Percentiles rank a stretch among this genome's conserved stretches.
Evolutionary conservation across 2,888 invertebrate species (phyloP).

Genomic region (Eueremaeus valkanovi): DNA sequence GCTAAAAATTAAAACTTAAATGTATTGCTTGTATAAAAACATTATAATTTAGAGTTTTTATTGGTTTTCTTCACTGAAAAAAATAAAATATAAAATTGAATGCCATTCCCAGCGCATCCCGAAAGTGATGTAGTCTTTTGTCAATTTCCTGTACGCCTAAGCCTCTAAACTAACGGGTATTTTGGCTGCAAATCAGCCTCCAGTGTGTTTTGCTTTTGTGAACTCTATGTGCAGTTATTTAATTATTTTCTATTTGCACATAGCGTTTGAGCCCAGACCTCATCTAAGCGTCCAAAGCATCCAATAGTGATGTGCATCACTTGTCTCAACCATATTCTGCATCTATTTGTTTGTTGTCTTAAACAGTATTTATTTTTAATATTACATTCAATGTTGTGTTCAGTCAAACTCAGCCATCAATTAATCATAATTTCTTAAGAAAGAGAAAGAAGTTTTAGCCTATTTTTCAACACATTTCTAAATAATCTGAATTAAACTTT

Average conservation of each 20-base stretch:
- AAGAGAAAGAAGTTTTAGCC: background rate
- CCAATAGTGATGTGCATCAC: background rate
- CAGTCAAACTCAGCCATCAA: background rate
- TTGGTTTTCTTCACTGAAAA: too few relatives aligned
- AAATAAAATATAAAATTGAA: background rate
- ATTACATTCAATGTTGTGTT: background rate
- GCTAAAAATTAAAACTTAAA: too few relatives aligned
- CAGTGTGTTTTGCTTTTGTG: background rate
- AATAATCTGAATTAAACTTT: too few relatives aligned
- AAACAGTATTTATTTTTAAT: constrained; percentile 25
- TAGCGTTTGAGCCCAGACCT: background rate
- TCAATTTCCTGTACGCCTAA: constrained; percentile 11
- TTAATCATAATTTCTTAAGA: constrained; percentile 18
- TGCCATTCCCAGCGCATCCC: too few relatives aligned
- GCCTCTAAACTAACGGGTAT: background rate
- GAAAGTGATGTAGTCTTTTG: constrained; percentile 2
- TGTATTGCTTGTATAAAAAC: too few relatives aligned
- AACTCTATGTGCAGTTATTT: constrained; percentile 16
- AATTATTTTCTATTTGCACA: constrained; percentile 33
- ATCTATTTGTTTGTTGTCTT: constrained; percentile 21
- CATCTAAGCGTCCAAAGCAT: background rate
- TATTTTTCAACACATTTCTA: too few relatives aligned
- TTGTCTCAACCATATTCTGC: background rate
- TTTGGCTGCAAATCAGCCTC: constrained; percentile 19
- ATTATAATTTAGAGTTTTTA: too few relatives aligned